Percentiles rank a stretch among this genome's conserved stretches.
These are phyloP conservation scores for Channallabes apus DNA, from an alignment of 2,797 vertebrate genomes.

Conservation along the genomic window DNA sequence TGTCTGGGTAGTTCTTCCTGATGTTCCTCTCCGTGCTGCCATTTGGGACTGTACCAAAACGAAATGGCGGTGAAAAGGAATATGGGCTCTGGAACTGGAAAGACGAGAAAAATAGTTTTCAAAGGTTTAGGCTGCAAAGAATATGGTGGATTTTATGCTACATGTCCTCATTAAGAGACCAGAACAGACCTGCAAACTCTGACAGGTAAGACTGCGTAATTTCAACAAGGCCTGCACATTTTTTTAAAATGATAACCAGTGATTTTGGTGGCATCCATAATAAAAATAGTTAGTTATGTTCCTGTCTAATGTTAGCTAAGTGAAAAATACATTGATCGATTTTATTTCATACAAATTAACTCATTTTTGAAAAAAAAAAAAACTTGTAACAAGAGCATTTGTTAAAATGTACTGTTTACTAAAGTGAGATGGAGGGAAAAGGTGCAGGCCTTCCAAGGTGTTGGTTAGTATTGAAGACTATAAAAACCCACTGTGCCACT, in stretches of 20 bases:
- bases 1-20: slow-evolving; percentile 95
- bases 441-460: background rate
- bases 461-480: background rate
- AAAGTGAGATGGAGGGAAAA: background rate
- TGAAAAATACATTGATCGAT: background rate
- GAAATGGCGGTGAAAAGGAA: slow-evolving; percentile 95
- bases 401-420: background rate
- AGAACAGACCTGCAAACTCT: background rate
- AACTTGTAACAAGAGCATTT: background rate
- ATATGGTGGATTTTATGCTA: background rate
- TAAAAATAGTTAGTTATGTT: background rate
- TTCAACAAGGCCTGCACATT: background rate
- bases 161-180: background rate
- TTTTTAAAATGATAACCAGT: background rate
- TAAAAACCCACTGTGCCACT: background rate
- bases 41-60: slow-evolving; percentile 97
- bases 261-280: background rate
- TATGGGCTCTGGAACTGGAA: slow-evolving; percentile 92
- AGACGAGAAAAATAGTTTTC: slow-evolving; percentile 2
- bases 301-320: background rate
- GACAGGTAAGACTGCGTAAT: background rate
- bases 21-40: slow-evolving; percentile 98
- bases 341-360: background rate
- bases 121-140: background rate
- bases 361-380: background rate